Conservation (phyloP, 2,888 invertebrate species). For the Tiphia femorata region DNA sequence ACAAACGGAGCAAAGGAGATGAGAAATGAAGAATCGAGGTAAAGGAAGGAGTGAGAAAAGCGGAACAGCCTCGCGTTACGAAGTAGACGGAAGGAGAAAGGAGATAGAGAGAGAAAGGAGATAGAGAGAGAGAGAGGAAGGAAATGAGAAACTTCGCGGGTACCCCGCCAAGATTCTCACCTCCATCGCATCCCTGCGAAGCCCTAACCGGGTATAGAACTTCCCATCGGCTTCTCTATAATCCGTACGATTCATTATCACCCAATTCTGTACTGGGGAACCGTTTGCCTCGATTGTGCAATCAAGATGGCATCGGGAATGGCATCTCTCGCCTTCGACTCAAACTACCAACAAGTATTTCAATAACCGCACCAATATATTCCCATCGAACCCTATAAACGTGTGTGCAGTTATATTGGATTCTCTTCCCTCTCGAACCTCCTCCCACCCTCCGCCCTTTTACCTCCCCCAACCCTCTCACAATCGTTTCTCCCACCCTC, state of each 20-base stretch:
- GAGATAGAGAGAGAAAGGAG: too few relatives aligned
- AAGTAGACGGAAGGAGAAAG: too few relatives aligned
- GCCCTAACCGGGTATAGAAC: too few relatives aligned
- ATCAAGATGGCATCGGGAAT: conserved; percentile 66
- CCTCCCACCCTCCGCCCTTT: conserved; percentile 40
- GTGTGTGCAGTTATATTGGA: conserved; percentile 67
- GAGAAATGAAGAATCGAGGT: too few relatives aligned
- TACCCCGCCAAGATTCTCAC: too few relatives aligned
- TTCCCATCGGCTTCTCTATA: conserved; percentile 43
- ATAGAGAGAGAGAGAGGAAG: too few relatives aligned
- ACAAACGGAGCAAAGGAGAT: too few relatives aligned
- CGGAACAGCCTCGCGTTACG: too few relatives aligned
- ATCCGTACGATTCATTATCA: conserved; percentile 61
- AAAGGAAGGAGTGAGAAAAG: too few relatives aligned
- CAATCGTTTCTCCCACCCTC: conserved; percentile 19
- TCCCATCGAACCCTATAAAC: conserved; percentile 63
- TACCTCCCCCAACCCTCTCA: too few relatives aligned
- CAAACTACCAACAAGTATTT: conserved; percentile 68
- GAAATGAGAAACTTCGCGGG: too few relatives aligned
- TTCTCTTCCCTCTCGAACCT: conserved; percentile 49
- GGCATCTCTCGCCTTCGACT: conserved; percentile 65
- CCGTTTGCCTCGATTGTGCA: conserved; percentile 63
- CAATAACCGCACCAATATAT: conserved; percentile 67
- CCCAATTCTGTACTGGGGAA: conserved; percentile 54
- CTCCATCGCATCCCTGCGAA: too few relatives aligned